phyloP scores from a whole-genome alignment of 2,888 invertebrate species.

The Zele albiditarsus region DNA sequence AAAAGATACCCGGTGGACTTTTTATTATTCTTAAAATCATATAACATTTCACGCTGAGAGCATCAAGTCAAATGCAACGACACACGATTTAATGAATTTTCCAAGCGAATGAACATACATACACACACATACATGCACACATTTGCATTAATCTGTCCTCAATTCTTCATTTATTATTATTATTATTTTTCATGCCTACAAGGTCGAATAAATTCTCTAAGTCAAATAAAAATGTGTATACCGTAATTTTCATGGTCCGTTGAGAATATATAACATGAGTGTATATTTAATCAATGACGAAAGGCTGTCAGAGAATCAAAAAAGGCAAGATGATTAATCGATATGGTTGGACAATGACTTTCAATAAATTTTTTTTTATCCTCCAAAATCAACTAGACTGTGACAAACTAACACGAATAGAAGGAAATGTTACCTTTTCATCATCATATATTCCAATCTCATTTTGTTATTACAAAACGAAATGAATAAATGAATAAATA shows the following conservation, averaged over 20 bases:
- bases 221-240: background rate
- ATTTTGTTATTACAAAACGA: background rate
- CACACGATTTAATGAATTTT: slow-evolving; percentile 44
- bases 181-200: background rate
- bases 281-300: background rate
- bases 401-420: background rate
- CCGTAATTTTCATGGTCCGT: slow-evolving; percentile 5
- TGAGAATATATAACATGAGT: background rate
- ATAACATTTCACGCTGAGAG: slow-evolving; percentile 1
- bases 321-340: background rate
- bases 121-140: background rate
- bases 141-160: background rate
- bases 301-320: background rate
- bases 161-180: slow-evolving; percentile 19
- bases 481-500: background rate
- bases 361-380: background rate
- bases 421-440: background rate
- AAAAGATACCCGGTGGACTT: background rate
- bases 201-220: background rate
- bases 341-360: background rate
- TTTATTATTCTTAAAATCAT: background rate
- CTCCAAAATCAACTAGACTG: background rate
- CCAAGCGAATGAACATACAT: slow-evolving; percentile 30
- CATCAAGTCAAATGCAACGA: slow-evolving; percentile 47
- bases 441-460: background rate